These are phyloP conservation scores for Poeciliopsis occidentalis DNA, from an alignment of 2,113 vertebrate genomes.

Conservation along the genomic window DNA sequence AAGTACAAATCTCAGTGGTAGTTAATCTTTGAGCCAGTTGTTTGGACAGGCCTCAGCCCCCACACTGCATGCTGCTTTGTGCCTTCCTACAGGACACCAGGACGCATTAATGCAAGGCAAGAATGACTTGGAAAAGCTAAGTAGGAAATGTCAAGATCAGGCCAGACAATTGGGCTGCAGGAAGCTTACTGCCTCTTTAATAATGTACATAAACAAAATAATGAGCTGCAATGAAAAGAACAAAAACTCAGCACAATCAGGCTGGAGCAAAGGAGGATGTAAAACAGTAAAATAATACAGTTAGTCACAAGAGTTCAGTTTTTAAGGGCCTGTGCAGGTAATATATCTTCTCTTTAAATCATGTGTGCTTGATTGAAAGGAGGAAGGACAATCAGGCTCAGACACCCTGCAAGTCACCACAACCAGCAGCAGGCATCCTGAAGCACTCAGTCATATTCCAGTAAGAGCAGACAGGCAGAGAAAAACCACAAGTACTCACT, in stretches of 20 bases:
- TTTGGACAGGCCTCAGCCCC: constrained; percentile 45
- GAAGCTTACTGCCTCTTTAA: constrained; percentile 11
- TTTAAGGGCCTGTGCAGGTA: constrained; percentile 58
- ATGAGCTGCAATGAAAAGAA: constrained; percentile 8
- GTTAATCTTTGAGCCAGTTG: constrained; percentile 52
- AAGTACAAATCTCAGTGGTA: constrained; percentile 33
- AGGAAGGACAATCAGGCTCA: constrained; percentile 68
- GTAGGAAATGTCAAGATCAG: constrained; percentile 38
- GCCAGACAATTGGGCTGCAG: constrained; percentile 35
- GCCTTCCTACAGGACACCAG: constrained; percentile 25
- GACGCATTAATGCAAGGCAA: constrained; percentile 10
- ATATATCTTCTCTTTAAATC: constrained; percentile 38
- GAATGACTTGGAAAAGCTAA: constrained; percentile 5
- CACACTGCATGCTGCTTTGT: constrained; percentile 23
- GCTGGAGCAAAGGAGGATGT: constrained; percentile 18
- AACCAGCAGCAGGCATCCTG: constrained; percentile 30
- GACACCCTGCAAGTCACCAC: constrained; percentile 42
- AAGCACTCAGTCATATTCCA: constrained; percentile 42
- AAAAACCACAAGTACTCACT: constrained; percentile 23
- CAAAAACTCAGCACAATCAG: constrained; percentile 14
- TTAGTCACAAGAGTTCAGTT: constrained; percentile 10
- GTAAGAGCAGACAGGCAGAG: constrained; percentile 46
- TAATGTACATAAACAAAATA: constrained; percentile 13
- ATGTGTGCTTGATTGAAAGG: constrained; percentile 57
- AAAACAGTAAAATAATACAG: constrained; percentile 49